phyloP scores from a whole-genome alignment of 2,888 invertebrate species.

The Acleris laterana region DNA sequence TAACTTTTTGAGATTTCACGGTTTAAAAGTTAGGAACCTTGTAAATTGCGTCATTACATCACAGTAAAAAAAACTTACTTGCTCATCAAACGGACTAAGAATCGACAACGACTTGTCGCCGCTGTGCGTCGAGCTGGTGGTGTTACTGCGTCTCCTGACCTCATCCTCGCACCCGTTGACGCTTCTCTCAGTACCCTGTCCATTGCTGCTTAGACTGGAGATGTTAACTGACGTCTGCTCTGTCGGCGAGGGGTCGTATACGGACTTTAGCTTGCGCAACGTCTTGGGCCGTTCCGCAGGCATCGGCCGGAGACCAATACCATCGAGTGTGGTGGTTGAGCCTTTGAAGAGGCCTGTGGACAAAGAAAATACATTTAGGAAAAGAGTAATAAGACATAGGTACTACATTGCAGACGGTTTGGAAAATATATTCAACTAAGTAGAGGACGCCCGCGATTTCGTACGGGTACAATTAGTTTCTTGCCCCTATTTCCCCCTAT shows the following conservation, averaged over 20 bases:
- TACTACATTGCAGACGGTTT: no score
- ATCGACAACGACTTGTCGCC: conserved; percentile 83
- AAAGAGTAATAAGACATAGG: no score
- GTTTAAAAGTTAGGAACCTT: no score
- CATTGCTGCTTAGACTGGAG: conserved; percentile 72
- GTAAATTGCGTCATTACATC: no score
- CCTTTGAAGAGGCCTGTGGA: conserved; percentile 92
- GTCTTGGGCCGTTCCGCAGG: conserved; percentile 90
- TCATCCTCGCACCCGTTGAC: conserved; percentile 79
- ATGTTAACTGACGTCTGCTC: conserved; percentile 60
- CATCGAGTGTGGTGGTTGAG: conserved; percentile 88
- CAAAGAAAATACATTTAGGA: conserved; percentile 48
- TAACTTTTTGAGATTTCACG: no score
- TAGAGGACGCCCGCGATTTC: no score
- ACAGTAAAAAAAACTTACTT: conserved; percentile 55
- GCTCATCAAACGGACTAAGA: conserved; percentile 95
- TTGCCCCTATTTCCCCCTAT: no score
- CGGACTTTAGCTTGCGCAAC: conserved; percentile 89
- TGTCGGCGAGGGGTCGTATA: conserved; percentile 86
- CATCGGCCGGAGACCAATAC: conserved; percentile 84
- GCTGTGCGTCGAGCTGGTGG: conserved; percentile 73
- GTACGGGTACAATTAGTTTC: no score
- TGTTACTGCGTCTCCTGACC: conserved; percentile 75
- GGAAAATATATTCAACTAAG: no score
- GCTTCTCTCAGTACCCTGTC: conserved; percentile 62